Evolutionary conservation across 2,888 invertebrate genomes (phyloP), one percentile per base, ranked within the genome.

Genomic region (Acronicta alni): DNA sequence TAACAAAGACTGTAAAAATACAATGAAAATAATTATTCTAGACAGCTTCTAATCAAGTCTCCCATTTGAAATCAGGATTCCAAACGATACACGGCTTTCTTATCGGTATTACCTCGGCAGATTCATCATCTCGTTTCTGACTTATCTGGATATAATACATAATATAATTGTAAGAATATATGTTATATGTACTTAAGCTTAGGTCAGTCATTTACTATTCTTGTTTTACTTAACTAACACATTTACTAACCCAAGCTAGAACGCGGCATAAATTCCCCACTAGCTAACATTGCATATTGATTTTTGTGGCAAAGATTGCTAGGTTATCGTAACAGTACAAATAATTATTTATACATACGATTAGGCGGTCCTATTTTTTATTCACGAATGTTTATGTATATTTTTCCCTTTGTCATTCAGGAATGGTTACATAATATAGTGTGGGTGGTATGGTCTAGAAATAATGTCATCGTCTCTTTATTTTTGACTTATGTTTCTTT

Each of bases 261-360:
- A 80, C 65, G 58, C 45, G 38, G 69, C 80, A 72, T 57, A 61
- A 77, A 69, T 72, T 61, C 56, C 51, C 48, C 12, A 48, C 44
- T 47, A 53, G 41, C 49, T 63, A 46, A 45, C 52, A 67, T 20
- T 64, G 61, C 55, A 63, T 80, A 81, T 80, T 68, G 77, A 79
- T 81, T 79, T 68, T 57, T 68, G 49, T 45, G 44, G 57, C 39
- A 64, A 64, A 60, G 53, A 58, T 59, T 57, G 73, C 58, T 58
- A 61, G 73, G 64, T 63, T 59, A 60, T 64, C 44, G 43, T 37
- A 35, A 32, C 51, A 47, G 30, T 49, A 47, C 17, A 54, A 69
- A 56, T 47, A 52, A 63, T 78, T 57, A 56, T 69, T 79, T 70
- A 79, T 79, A 72, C 67, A 76, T 49, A 43, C 26, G 18, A 26